Percentiles rank a stretch among this genome's conserved stretches.
phyloP scores from a whole-genome alignment of 2,888 invertebrate genomes.

The Tenthredo notha region DNA sequence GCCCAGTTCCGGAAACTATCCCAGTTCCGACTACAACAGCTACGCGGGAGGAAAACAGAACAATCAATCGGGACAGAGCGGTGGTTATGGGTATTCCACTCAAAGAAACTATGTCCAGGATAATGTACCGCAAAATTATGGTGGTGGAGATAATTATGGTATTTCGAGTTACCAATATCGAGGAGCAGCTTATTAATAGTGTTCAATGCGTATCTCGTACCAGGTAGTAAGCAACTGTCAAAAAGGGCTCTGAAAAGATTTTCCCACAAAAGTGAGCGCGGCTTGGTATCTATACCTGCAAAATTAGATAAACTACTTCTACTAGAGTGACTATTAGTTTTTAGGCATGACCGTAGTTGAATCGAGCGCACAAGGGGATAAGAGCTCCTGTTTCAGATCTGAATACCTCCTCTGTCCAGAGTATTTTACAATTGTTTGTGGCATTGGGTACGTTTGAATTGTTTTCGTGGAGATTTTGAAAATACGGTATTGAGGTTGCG shows the following conservation, averaged over 20 bases:
- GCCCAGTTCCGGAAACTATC: constrained; percentile 63
- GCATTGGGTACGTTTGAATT: not conserved
- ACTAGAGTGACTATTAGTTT: constrained; percentile 43
- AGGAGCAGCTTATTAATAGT: constrained; percentile 66
- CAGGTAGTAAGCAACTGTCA: not conserved
- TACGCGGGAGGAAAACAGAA: constrained; percentile 65
- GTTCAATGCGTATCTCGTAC: not conserved
- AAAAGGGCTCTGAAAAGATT: constrained; percentile 17
- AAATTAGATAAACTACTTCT: constrained; percentile 35
- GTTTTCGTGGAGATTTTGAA: no score
- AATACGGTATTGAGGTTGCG: not conserved
- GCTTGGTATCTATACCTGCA: constrained; percentile 16
- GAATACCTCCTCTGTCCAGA: constrained; percentile 35
- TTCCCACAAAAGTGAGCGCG: constrained; percentile 16
- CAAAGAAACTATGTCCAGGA: constrained; percentile 67
- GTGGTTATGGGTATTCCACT: constrained; percentile 67
- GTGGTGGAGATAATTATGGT: constrained; percentile 67
- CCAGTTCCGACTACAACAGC: constrained; percentile 66
- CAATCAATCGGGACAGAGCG: constrained; percentile 60
- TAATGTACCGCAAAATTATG: constrained; percentile 65
- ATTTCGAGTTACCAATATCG: constrained; percentile 67
- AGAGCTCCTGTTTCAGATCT: constrained; percentile 48
- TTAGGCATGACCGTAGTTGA: constrained; percentile 53
- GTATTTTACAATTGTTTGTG: not conserved
- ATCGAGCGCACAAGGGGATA: constrained; percentile 37